phyloP scores from a whole-genome alignment of 2,888 invertebrate species.

The Hemaris fuciformis region DNA sequence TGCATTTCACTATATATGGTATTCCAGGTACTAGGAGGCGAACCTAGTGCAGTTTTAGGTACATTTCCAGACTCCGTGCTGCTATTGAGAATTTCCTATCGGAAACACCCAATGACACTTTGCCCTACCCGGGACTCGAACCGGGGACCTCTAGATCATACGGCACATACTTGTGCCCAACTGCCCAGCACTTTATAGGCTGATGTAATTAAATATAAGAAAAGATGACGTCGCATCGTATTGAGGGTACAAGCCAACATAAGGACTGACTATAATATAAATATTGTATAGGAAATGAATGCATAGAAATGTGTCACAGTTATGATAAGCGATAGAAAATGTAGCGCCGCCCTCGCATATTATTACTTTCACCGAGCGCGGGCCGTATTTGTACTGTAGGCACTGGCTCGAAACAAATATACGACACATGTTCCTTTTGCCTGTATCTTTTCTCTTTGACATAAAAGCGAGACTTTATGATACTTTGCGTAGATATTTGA shows the following conservation, averaged over 20 bases:
- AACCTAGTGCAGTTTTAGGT: too few relatives aligned
- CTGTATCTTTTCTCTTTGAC: not conserved
- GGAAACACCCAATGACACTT: too few relatives aligned
- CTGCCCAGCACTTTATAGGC: too few relatives aligned
- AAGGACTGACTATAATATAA: not conserved
- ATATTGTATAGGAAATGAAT: conserved; percentile 10
- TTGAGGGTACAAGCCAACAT: not conserved
- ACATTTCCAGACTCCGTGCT: too few relatives aligned
- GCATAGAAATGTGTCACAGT: conserved; percentile 10
- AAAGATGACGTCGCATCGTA: not conserved
- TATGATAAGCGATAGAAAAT: conserved; percentile 23
- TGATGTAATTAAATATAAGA: not conserved
- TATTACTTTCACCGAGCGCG: conserved; percentile 36
- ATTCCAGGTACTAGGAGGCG: too few relatives aligned
- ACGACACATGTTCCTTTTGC: not conserved
- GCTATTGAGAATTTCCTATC: too few relatives aligned
- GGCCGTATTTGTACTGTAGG: not conserved
- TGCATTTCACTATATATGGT: too few relatives aligned
- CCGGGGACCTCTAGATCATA: too few relatives aligned
- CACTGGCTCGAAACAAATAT: not conserved
- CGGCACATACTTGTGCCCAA: too few relatives aligned
- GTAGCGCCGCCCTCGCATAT: conserved; percentile 31
- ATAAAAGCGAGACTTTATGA: not conserved
- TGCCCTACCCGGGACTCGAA: too few relatives aligned
- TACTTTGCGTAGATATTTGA: not conserved